Percentiles rank a stretch among this genome's conserved stretches.
Conservation (phyloP, 2,888 invertebrate species). For the Hyalella azteca region DNA sequence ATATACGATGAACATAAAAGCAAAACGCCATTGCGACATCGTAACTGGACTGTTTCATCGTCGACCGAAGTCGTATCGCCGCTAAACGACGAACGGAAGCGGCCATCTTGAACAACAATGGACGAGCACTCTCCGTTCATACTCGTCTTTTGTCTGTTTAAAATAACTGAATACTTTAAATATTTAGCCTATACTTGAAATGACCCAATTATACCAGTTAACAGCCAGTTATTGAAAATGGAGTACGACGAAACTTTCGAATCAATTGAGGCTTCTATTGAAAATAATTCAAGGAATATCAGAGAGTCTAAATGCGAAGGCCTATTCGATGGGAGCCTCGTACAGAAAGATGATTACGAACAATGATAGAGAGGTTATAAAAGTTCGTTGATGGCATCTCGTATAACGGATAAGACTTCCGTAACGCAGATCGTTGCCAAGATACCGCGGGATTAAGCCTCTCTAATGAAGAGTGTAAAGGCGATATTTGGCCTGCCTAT, state of each 20-base stretch:
- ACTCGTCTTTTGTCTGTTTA: too few relatives aligned
- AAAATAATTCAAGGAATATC: too few relatives aligned
- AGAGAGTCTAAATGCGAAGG: too few relatives aligned
- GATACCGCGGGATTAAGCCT: neutral
- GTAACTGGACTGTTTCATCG: constrained; percentile 26
- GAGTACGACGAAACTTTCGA: too few relatives aligned
- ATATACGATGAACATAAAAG: constrained; percentile 26
- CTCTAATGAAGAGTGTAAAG: neutral
- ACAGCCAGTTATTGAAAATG: too few relatives aligned
- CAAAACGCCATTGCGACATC: constrained; percentile 29
- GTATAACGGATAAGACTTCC: neutral
- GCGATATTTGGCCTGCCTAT: neutral
- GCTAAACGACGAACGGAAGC: neutral
- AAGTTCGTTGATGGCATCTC: neutral
- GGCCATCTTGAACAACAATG: neutral
- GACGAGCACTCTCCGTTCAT: too few relatives aligned
- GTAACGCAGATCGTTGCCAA: neutral
- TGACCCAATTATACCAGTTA: too few relatives aligned
- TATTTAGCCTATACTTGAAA: too few relatives aligned
- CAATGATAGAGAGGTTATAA: constrained; percentile 20
- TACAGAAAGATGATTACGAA: constrained; percentile 29
- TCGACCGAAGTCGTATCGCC: neutral
- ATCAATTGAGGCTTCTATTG: too few relatives aligned
- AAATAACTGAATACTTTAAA: too few relatives aligned
- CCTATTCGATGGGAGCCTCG: neutral